phyloP scores from a whole-genome alignment of 2,888 invertebrate genomes.

The Tenthredo notha region DNA sequence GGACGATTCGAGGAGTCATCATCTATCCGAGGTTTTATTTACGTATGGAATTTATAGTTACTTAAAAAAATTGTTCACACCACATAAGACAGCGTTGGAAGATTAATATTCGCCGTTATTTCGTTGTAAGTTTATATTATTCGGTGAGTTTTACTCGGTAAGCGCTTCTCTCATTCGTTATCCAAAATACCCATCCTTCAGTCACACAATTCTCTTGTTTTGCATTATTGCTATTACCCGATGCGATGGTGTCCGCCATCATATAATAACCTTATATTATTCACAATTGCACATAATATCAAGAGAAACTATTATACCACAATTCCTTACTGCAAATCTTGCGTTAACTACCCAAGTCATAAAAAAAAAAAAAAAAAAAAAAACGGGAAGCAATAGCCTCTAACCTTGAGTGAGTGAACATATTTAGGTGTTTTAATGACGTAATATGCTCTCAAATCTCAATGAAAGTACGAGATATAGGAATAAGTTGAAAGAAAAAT shows the following conservation, averaged over 20 bases:
- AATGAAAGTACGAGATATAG: not conserved
- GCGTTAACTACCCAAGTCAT: no score
- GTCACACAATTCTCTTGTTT: not conserved
- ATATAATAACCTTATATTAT: not conserved
- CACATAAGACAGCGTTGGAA: not conserved
- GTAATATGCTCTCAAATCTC: not conserved
- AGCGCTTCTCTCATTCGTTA: not conserved
- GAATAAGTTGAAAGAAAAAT: not conserved
- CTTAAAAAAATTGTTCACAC: constrained; percentile 5
- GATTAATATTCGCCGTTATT: constrained; percentile 1
- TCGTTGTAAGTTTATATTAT: constrained; percentile 41
- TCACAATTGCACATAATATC: not conserved
- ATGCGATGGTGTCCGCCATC: not conserved
- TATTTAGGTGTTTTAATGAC: not conserved
- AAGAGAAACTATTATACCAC: not conserved
- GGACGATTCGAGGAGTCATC: constrained; percentile 32
- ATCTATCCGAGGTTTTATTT: constrained; percentile 12
- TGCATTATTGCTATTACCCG: not conserved
- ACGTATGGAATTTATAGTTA: not conserved
- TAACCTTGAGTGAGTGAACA: not conserved
- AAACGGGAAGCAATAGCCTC: not conserved
- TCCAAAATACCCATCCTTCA: not conserved
- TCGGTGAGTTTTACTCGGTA: constrained; percentile 33
- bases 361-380: not conserved
- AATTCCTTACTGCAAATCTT: not conserved